A percentile compares a stretch with the other conserved stretches of the same genome.
These are phyloP conservation scores for Eumaeus atala DNA, from an alignment of 1,140 invertebrate genomes.

Conservation along the genomic window DNA sequence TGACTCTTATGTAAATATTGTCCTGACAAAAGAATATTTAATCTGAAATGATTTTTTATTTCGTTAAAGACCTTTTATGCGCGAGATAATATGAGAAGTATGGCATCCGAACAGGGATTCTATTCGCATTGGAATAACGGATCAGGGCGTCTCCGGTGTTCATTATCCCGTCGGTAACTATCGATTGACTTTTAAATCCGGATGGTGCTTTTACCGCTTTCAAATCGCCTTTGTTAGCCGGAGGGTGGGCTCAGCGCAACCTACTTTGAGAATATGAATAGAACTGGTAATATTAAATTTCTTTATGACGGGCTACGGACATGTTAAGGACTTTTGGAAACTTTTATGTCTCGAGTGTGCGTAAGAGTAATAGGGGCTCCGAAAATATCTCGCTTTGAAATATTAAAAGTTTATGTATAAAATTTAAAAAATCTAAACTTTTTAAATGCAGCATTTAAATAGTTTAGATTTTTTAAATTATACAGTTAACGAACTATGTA, in stretches of 20 bases:
- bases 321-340: constrained; percentile 1
- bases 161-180: constrained; percentile 23
- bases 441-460: too few species aligned
- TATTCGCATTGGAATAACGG: constrained; percentile 26
- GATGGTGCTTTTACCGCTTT: constrained; percentile 15
- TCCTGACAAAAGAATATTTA: too few species aligned
- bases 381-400: too few species aligned
- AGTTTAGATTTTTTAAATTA: too few species aligned
- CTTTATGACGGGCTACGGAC: constrained; percentile 7
- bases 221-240: constrained; percentile 18
- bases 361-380: too few species aligned
- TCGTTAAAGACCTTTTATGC: constrained; percentile 14
- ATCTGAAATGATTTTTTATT: neutral
- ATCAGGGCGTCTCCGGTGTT: constrained; percentile 22
- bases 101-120: constrained; percentile 25
- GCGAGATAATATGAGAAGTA: constrained; percentile 22
- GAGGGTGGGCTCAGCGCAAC: constrained; percentile 14
- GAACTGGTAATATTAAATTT: constrained; percentile 8
- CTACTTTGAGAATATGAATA: constrained; percentile 15
- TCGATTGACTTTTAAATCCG: constrained; percentile 25
- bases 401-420: too few species aligned
- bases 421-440: too few species aligned
- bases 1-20: too few species aligned
- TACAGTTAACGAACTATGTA: too few species aligned
- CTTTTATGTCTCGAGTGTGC: neutral